A percentile compares a stretch with the other conserved stretches of the same genome.
phyloP scores from a whole-genome alignment of 2,797 vertebrate species.

The Thripadectes ignobilis region DNA sequence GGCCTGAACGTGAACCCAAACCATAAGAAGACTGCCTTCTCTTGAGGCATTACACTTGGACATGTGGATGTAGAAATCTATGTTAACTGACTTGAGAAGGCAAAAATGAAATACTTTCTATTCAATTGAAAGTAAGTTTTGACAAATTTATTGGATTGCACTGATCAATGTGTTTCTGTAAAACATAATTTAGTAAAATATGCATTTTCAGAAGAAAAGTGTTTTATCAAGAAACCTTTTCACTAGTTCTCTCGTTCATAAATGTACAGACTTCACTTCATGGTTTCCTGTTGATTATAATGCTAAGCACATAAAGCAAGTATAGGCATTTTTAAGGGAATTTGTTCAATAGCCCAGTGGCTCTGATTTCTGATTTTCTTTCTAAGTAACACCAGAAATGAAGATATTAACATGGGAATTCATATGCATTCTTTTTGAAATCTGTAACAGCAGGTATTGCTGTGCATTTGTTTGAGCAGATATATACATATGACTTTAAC shows the following conservation, averaged over 20 bases:
- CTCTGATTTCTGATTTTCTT: background rate
- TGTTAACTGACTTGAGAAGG: background rate
- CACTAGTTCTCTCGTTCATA: background rate
- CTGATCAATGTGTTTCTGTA: background rate
- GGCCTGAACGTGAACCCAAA: background rate
- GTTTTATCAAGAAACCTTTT: background rate
- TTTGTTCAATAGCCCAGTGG: background rate
- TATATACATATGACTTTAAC: background rate
- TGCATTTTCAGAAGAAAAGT: background rate
- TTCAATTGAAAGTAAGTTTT: background rate
- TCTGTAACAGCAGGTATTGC: background rate
- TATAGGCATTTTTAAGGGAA: background rate
- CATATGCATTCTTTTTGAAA: background rate
- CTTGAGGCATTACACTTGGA: background rate
- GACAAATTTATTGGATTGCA: background rate
- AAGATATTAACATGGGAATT: background rate
- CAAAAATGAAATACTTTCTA: background rate
- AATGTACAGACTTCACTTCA: background rate
- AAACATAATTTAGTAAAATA: background rate
- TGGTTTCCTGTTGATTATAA: background rate
- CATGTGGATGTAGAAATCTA: background rate
- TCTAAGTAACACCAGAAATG: background rate
- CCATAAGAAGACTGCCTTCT: background rate
- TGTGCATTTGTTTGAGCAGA: rapidly evolving
- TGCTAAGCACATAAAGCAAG: background rate